phyloP scores from a whole-genome alignment of 2,113 vertebrate genomes.

The Myotis brandtii region DNA sequence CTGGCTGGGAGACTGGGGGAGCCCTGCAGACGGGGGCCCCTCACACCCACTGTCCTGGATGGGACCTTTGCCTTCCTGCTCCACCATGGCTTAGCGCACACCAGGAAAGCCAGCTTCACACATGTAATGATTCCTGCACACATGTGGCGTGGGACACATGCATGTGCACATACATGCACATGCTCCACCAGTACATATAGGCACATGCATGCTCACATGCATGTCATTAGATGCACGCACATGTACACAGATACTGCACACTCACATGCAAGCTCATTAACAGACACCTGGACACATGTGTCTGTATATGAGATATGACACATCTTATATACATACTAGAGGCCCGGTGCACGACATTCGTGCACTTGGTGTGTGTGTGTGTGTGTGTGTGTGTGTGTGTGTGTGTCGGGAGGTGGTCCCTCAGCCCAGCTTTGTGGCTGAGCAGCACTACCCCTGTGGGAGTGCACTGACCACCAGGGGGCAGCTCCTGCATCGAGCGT shows the following conservation, averaged over 20 bases:
- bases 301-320: no score
- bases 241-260: neutral
- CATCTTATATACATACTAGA: neutral
- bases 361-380: no score
- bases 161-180: accelerated
- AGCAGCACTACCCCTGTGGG: no score
- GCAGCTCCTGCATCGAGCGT: no score
- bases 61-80: neutral
- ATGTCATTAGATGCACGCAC: neutral
- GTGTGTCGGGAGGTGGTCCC: no score
- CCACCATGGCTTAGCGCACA: neutral
- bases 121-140: neutral
- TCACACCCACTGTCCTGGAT: neutral
- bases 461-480: no score
- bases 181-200: neutral
- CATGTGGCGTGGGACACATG: no score
- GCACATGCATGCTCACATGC: accelerated
- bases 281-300: neutral
- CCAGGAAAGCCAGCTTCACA: neutral
- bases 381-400: no score
- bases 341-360: no score
- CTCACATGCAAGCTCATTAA: neutral
- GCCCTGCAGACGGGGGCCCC: neutral
- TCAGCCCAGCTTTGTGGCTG: no score
- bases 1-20: neutral